A percentile compares a stretch with the other conserved stretches of the same genome.
These are phyloP conservation scores for Anguilla obscura DNA, from an alignment of 2,797 vertebrate species.

Conservation along the genomic window DNA sequence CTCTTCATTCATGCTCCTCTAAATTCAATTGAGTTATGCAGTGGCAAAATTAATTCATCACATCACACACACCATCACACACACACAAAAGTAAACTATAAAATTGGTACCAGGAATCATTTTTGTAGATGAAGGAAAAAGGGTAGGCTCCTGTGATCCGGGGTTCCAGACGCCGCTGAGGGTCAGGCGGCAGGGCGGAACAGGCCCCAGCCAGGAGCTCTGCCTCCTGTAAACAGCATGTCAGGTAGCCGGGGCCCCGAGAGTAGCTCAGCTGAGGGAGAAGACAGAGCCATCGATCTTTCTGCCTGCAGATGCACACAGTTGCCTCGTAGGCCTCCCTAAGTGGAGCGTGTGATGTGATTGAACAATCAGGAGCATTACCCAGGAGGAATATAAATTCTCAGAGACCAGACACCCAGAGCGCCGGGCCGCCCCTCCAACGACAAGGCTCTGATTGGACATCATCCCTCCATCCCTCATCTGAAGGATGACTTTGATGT, in stretches of 20 bases:
- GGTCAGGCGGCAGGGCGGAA: constrained; percentile 47
- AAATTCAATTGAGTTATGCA: neutral
- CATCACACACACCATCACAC: too few relatives aligned
- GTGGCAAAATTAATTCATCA: neutral
- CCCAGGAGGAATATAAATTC: constrained; percentile 61
- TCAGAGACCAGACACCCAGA: constrained; percentile 44
- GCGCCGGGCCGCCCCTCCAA: neutral
- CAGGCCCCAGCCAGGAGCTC: constrained; percentile 46
- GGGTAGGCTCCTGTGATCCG: neutral
- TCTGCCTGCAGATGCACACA: constrained; percentile 62
- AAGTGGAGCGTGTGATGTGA: constrained; percentile 60
- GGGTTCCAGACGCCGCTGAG: neutral
- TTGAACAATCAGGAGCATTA: constrained; percentile 67
- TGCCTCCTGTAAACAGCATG: constrained; percentile 46
- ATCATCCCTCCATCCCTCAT: neutral
- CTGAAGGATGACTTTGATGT: neutral
- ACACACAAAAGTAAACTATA: neutral
- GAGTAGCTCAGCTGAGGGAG: constrained; percentile 52
- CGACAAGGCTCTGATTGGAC: neutral
- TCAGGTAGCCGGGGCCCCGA: constrained; percentile 51
- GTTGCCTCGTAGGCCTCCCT: constrained; percentile 59
- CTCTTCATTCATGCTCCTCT: too few relatives aligned
- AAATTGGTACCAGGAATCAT: neutral
- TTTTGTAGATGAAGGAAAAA: neutral
- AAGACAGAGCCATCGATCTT: constrained; percentile 66